Evolutionary conservation across 2,888 invertebrate species (phyloP).

Genomic region (Orthosia gothica): DNA sequence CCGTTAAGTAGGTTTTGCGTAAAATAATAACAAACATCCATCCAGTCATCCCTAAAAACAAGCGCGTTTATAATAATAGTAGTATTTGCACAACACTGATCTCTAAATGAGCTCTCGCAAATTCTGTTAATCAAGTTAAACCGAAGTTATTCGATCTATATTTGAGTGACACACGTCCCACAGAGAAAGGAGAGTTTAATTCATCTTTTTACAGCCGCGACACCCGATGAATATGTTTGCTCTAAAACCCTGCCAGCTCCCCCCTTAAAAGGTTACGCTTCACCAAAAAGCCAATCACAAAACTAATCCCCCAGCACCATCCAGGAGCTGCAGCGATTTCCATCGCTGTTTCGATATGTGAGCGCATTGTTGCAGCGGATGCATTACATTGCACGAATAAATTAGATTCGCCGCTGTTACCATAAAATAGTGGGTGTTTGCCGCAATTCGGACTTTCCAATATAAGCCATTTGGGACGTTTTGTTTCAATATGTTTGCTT

Average conservation of each 20-base stretch:
- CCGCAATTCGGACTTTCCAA: conserved; percentile 27
- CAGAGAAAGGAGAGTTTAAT: not conserved
- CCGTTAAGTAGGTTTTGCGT: no score
- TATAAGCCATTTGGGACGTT: not conserved
- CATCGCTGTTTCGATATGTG: conserved; percentile 1
- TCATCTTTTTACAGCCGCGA: conserved; percentile 17
- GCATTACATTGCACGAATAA: conserved; percentile 44
- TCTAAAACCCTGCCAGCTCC: no score
- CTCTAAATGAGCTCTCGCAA: not conserved
- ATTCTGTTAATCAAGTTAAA: not conserved
- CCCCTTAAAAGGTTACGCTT: not conserved
- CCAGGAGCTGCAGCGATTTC: conserved; percentile 33
- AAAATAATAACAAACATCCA: no score
- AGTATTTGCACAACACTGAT: no score
- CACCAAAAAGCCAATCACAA: conserved; percentile 46
- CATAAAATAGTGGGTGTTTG: conserved; percentile 19
- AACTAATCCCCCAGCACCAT: conserved; percentile 29
- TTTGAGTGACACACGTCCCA: not conserved
- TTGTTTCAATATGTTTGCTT: not conserved
- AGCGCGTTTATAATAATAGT: no score
- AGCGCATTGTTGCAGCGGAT: conserved; percentile 33
- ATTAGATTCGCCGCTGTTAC: conserved; percentile 15
- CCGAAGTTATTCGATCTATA: not conserved
- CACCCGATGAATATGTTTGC: not conserved
- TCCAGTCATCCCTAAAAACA: no score